phyloP scores from a whole-genome alignment of 1,140 invertebrate genomes.

The Hirudo medicinalis region DNA sequence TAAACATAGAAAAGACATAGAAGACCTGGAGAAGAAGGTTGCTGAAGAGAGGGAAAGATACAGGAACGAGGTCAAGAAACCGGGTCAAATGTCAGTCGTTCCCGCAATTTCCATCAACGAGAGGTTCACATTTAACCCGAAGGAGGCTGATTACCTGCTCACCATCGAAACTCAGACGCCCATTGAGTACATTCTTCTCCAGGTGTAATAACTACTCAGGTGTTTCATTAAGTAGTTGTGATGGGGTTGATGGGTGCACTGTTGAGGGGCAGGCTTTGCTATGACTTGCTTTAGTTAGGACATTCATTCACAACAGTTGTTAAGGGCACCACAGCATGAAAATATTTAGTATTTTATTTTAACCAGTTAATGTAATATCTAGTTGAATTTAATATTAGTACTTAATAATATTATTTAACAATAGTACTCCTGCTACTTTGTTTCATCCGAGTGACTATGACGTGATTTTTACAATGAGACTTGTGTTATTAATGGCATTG shows the following conservation, averaged over 20 bases:
- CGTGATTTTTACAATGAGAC: no score
- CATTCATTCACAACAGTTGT: no score
- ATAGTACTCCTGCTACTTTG: no score
- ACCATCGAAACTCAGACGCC: not conserved
- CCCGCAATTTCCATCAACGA: not conserved
- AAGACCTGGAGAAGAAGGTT: not conserved
- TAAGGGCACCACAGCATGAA: no score
- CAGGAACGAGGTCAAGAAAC: not conserved
- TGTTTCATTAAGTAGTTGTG: not conserved
- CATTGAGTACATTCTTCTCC: not conserved
- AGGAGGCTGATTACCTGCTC: not conserved
- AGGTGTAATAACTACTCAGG: no score
- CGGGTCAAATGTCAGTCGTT: not conserved
- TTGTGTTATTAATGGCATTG: no score
- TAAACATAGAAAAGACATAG: not conserved
- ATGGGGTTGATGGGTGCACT: not conserved
- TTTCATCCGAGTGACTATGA: no score
- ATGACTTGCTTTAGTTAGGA: no score
- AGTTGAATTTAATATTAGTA: no score
- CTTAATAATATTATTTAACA: no score
- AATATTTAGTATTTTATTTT: no score
- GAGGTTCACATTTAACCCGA: not conserved
- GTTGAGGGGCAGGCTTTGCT: not conserved
- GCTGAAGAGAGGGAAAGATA: not conserved
- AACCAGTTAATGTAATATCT: no score